phyloP scores from a whole-genome alignment of 2,113 vertebrate species.

The Phocoena sinus region DNA sequence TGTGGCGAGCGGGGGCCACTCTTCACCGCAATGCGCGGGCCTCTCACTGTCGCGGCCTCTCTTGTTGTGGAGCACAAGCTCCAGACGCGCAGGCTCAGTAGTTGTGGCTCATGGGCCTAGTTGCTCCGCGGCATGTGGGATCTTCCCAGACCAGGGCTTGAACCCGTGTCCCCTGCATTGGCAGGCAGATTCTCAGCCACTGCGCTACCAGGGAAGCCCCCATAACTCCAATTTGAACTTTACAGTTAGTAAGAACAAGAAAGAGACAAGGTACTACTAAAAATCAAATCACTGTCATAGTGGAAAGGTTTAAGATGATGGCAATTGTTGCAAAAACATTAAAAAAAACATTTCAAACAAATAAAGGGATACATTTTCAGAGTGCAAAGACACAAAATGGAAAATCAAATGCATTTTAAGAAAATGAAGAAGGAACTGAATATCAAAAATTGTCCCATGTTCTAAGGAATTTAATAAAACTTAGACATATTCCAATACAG shows the following conservation, averaged over 20 bases:
- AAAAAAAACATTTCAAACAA: not conserved
- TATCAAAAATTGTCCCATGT: not conserved
- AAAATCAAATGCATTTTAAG: not conserved
- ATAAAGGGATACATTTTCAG: not conserved
- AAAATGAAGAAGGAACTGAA: not conserved
- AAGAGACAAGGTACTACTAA: not conserved
- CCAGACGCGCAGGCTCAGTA: too few species aligned
- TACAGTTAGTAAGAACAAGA: not conserved
- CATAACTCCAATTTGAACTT: not conserved
- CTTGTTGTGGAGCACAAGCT: too few species aligned
- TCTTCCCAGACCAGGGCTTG: too few species aligned
- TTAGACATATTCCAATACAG: not conserved
- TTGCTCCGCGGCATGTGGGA: too few species aligned
- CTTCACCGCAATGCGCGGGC: too few species aligned
- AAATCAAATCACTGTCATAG: not conserved
- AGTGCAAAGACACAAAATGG: not conserved
- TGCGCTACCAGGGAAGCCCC: too few species aligned
- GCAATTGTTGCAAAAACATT: not conserved
- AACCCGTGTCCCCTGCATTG: too few species aligned
- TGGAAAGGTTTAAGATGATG: not conserved
- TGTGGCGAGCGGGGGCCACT: too few species aligned
- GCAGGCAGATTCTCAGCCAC: too few species aligned
- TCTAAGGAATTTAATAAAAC: not conserved
- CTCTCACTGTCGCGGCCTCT: too few species aligned
- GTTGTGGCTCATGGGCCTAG: too few species aligned